Base-by-base conservation (phyloP, 2,888 invertebrate species). In the Hirtodrosophila confusa region DNA sequence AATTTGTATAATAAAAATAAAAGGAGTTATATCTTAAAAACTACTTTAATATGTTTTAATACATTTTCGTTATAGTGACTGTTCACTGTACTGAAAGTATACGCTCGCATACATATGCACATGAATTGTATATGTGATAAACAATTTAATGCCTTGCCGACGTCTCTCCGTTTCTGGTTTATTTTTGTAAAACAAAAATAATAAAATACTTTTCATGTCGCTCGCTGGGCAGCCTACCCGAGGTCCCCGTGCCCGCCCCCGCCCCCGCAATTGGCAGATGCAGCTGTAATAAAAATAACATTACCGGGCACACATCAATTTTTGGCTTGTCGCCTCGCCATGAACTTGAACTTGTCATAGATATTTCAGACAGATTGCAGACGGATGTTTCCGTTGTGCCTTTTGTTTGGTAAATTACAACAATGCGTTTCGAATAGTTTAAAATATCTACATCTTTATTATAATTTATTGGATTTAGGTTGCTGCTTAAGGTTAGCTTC, bases 311-410 rank as follows among this genome's bases (percentile, higher is more conserved):
- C 57, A 55, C 72, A 65, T 76, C 73, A 74, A 58, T 49, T 75
- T 62, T 62, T 75, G 64, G 57, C 67, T 49, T 60, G 63, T 55
- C 47, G 61, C 56, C 68, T 27, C 27, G 8, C 44, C 86, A 47
- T 88, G 90, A 90, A 89, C 90, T 90, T 90, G 90, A 89, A 89
- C 89, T 89, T 90, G 90, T 79, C 84, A 84, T 71, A 70, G 51
- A 63, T 54, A 12, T 53, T 51, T 62, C 4, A 58, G 51, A 55
- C 45, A 74, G 49, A 73, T 73, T 36, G 67, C 62, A 63, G 74
- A 69, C 62, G 57, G 17, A 55, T 74, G 67, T 39, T 75, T 84
- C 80, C 73, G 73, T 39, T 56, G 17, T 11, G 40, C 35, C 37
- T 58, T 41, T n/a, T 41, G 40, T 17, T 11, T 5, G n/a, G 31